phyloP scores from a whole-genome alignment of 2,113 vertebrate species.

The Canis aureus region DNA sequence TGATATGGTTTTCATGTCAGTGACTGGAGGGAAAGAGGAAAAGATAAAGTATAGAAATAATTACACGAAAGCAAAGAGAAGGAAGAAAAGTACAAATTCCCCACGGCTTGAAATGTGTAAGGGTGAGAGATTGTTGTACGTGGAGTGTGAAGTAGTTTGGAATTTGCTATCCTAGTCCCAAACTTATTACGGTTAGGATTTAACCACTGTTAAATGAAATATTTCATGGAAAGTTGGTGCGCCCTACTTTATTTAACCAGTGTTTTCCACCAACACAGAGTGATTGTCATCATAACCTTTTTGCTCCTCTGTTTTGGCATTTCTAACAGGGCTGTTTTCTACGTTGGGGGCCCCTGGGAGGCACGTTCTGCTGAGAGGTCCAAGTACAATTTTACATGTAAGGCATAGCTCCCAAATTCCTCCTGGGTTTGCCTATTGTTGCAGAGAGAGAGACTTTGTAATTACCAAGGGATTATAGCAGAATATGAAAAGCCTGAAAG shows the following conservation, averaged over 20 bases:
- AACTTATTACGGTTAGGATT: constrained; percentile 77
- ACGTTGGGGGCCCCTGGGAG: constrained; percentile 77
- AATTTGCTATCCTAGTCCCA: constrained; percentile 69
- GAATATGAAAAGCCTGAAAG: constrained; percentile 80
- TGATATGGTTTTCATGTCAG: not conserved
- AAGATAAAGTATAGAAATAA: not conserved
- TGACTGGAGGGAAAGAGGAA: not conserved
- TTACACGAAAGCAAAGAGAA: constrained; percentile 54
- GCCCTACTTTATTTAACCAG: constrained; percentile 75
- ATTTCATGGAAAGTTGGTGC: constrained; percentile 68
- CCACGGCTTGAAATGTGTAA: not conserved
- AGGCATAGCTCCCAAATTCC: constrained; percentile 69
- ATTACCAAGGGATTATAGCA: constrained; percentile 86
- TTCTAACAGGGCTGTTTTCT: constrained; percentile 69
- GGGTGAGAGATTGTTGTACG: constrained; percentile 72
- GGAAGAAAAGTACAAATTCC: constrained; percentile 39
- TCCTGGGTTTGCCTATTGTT: constrained; percentile 84
- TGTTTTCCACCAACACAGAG: constrained; percentile 70
- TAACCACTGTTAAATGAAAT: constrained; percentile 66
- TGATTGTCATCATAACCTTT: constrained; percentile 73
- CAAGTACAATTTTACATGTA: constrained; percentile 74
- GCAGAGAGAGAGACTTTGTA: constrained; percentile 84
- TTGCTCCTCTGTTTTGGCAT: constrained; percentile 78
- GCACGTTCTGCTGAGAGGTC: constrained; percentile 80
- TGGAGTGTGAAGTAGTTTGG: constrained; percentile 70